Evolutionary conservation across 2,888 invertebrate genomes (phyloP).

Genomic region (Ichneumoninae sp.): DNA sequence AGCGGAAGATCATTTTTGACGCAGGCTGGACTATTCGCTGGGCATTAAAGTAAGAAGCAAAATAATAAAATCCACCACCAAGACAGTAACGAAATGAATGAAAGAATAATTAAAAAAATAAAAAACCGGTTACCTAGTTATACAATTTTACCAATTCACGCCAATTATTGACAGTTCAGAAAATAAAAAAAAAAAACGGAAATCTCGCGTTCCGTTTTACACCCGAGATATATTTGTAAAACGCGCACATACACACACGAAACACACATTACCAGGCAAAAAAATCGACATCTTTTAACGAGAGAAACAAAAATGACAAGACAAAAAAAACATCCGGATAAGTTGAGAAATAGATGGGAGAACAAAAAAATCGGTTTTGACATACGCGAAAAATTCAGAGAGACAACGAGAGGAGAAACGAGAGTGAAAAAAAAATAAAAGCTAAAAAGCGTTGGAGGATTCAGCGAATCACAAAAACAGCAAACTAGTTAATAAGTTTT

Average conservation of each 20-base stretch:
- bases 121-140: slow-evolving; percentile 82
- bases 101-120: slow-evolving; percentile 3
- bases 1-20: slow-evolving; percentile 73
- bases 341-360: slow-evolving; percentile 59
- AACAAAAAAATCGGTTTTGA: slow-evolving; percentile 67
- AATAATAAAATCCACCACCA: slow-evolving; percentile 31
- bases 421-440: slow-evolving; percentile 25
- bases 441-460: slow-evolving; percentile 55
- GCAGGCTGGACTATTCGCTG: slow-evolving; percentile 83
- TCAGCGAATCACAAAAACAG: slow-evolving; percentile 69
- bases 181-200: slow-evolving; percentile 61
- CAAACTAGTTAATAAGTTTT: slow-evolving; percentile 61
- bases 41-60: slow-evolving; percentile 79
- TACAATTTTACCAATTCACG: slow-evolving; percentile 60
- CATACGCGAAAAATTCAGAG: slow-evolving; percentile 56
- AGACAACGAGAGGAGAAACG: slow-evolving; percentile 32
- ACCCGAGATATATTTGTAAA: slow-evolving; percentile 50
- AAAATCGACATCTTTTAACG: slow-evolving; percentile 47
- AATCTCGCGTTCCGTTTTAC: slow-evolving; percentile 46
- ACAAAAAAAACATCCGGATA: slow-evolving; percentile 47
- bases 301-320: slow-evolving; percentile 57
- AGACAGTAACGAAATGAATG: slow-evolving; percentile 22
- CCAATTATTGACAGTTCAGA: slow-evolving; percentile 44
- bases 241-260: slow-evolving; percentile 48
- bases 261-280: slow-evolving; percentile 48